Conservation (phyloP, 1,140 invertebrate species). For the Bombus difficillimus region DNA sequence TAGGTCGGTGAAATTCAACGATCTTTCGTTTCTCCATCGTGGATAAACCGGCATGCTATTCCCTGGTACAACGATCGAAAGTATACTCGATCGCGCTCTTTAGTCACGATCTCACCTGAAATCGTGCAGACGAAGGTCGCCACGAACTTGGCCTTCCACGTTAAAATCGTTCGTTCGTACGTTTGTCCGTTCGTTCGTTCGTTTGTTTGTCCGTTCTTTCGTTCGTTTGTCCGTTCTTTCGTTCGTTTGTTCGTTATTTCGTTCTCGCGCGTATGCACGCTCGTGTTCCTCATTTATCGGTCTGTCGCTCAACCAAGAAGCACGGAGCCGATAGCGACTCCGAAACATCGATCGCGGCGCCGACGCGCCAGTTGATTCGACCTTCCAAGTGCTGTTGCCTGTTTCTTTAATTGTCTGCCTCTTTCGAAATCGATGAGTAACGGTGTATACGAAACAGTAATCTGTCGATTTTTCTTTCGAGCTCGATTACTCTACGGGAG, state of each 20-base stretch:
- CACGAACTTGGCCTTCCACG: conserved; percentile 56
- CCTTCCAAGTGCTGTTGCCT: not conserved
- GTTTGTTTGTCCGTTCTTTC: rapidly evolving
- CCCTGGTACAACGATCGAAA: conserved; percentile 61
- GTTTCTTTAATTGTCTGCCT: not conserved
- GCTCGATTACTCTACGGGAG: not conserved
- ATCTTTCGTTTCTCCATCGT: conserved; percentile 58
- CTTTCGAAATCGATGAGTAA: not conserved
- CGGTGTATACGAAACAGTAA: not conserved
- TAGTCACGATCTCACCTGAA: conserved; percentile 52
- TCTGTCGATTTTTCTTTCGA: not conserved
- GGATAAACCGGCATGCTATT: conserved; percentile 29
- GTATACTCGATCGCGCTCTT: conserved; percentile 67
- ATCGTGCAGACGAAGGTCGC: conserved; percentile 30
- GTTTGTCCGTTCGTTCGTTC: too few species aligned
- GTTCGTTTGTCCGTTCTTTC: not conserved
- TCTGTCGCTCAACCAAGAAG: conserved; percentile 8
- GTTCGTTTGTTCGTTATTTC: not conserved
- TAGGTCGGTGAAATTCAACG: conserved; percentile 78
- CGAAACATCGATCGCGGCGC: not conserved
- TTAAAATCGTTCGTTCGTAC: conserved; percentile 18
- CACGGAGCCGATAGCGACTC: not conserved
- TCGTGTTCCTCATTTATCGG: not conserved
- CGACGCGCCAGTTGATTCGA: not conserved
- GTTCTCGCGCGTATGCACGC: not conserved